Base-by-base conservation (phyloP, 2,113 vertebrate genomes). In the Pseudopipra pipra region DNA sequence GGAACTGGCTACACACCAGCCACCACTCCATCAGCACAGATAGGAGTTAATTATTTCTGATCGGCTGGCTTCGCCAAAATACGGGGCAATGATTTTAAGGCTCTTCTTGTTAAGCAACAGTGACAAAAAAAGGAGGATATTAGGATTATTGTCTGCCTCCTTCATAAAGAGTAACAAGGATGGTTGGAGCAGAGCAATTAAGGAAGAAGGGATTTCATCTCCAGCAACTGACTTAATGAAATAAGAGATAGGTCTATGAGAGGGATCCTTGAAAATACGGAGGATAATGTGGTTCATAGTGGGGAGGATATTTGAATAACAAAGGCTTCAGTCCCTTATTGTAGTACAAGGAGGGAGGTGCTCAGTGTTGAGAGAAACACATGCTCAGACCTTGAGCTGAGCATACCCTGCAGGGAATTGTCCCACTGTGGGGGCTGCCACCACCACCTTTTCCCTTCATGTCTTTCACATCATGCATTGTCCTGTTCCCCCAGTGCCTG, bases 1-100 rank as follows among this genome's bases (percentile, higher is more conserved):
- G 91, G 37, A 95, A 88, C 91, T 92, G 93, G 81, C 90, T 93
- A 65, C 58, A 66, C 46, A 96, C 61, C 84, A 97, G 88, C 68
- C 78, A 66, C 62, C 61, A n/a, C 49, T 83, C 93, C 7, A 15
- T 87, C 91, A 67, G 86, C 65, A 52, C 73, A 93, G 97, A 97
- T 90, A 97, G 95, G 86, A 96, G 78, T 83, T 95, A 97, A 97
- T 97, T 97, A 96, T 96, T 96, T 97, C 76, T 94, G 77, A 80
- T 88, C 21, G 1, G 67, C 85, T 14, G 28, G 54, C 75, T 58
- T 87, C 76, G 90, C 86, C 88, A 90, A 76, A 96, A 86, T 90
- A 89, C 88, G 88, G 93, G 76, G 59, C 81, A 91, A 72, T 33
- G 70, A 94, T 97, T 97, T 94, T 86, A 89, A 95, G 76, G 65